Conservation (phyloP, 2,113 vertebrate species). For the Elephantulus edwardii region DNA sequence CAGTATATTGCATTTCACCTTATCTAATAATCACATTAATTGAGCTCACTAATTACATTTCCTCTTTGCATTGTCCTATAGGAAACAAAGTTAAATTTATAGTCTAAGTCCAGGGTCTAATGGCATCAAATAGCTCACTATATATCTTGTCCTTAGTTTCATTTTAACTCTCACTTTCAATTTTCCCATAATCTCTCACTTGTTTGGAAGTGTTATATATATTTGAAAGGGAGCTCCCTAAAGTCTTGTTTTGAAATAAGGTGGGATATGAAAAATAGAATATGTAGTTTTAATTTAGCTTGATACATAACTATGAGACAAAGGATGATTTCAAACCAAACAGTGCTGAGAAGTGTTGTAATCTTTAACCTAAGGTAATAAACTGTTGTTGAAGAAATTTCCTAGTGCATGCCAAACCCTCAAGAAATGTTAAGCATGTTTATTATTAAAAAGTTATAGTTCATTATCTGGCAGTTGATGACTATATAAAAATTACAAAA, state of each 20-base stretch:
- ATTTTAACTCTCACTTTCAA: background rate
- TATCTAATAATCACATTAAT: background rate
- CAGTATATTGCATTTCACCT: background rate
- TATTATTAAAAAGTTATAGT: background rate
- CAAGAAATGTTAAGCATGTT: background rate
- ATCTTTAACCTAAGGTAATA: background rate
- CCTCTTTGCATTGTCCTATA: constrained; percentile 11
- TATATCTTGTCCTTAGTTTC: background rate
- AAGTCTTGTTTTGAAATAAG: background rate
- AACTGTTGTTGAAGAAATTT: background rate
- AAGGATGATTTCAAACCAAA: background rate
- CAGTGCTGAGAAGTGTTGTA: background rate
- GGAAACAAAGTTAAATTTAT: background rate
- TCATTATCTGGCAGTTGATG: background rate
- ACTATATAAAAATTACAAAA: background rate
- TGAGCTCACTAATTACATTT: background rate
- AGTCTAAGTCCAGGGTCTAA: background rate
- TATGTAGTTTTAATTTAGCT: background rate
- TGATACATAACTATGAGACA: background rate
- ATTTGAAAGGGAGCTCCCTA: background rate
- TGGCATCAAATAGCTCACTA: background rate
- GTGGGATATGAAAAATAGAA: background rate
- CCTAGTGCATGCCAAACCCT: background rate
- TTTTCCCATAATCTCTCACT: background rate
- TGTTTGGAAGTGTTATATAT: background rate